Conservation (phyloP, 1,140 invertebrate species). For the Bombus confusus region DNA sequence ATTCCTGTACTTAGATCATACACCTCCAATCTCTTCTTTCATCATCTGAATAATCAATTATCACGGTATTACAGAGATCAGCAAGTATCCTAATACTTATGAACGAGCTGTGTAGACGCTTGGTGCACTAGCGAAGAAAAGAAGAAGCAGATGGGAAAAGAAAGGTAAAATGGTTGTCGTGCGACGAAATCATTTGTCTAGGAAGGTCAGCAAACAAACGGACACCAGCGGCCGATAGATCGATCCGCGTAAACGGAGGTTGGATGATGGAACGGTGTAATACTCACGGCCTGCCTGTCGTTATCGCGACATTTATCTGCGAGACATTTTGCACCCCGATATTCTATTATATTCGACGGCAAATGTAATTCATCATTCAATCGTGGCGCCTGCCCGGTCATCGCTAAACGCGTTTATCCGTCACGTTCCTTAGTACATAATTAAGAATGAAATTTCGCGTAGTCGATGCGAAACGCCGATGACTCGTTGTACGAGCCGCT, state of each 20-base stretch:
- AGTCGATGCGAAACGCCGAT: neutral
- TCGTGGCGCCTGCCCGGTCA: neutral
- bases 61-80: neutral
- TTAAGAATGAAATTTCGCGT: constrained; percentile 18
- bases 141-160: neutral
- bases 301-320: constrained; percentile 73
- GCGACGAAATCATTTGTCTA: constrained; percentile 59
- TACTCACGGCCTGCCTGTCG: constrained; percentile 62
- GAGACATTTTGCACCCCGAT: constrained; percentile 59
- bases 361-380: constrained; percentile 65
- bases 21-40: neutral
- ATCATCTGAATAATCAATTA: neutral
- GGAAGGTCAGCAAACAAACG: constrained; percentile 56
- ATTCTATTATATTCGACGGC: constrained; percentile 68
- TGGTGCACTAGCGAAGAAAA: neutral
- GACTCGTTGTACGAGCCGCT: no score
- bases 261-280: constrained; percentile 71
- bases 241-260: constrained; percentile 73
- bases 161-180: constrained; percentile 59
- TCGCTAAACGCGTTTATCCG: constrained; percentile 40
- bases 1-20: no score
- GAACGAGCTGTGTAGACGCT: neutral
- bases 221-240: constrained; percentile 66
- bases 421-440: neutral
- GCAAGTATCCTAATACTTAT: no score